These are phyloP conservation scores for Epizoanthus scotinus DNA, from an alignment of 92 coral and sea anemone species.

Conservation along the genomic window DNA sequence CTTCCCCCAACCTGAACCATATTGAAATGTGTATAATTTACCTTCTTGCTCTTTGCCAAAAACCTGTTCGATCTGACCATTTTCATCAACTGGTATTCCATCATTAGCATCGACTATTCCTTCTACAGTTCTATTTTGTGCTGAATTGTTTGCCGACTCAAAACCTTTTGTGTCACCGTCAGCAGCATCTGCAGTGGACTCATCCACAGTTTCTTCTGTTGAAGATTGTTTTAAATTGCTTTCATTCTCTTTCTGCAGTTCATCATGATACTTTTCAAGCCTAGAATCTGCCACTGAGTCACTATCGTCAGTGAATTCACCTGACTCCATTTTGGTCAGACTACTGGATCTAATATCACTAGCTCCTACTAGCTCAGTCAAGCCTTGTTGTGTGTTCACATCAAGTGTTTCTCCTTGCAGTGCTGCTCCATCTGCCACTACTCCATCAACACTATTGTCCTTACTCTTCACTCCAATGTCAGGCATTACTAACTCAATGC, in stretches of 20 bases:
- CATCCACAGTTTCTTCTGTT: background rate
- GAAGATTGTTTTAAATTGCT: background rate
- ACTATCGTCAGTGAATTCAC: background rate
- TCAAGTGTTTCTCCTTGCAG: background rate
- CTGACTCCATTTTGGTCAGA: background rate
- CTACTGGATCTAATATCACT: background rate
- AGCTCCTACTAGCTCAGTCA: background rate
- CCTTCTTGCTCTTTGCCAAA: background rate
- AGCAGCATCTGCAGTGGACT: conserved; percentile 41
- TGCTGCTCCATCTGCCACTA: background rate
- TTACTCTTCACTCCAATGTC: background rate
- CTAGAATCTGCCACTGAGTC: background rate
- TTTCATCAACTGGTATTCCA: conserved; percentile 26
- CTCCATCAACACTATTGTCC: conserved; percentile 8
- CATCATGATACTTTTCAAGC: background rate
- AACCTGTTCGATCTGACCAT: background rate
- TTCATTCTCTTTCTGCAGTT: background rate
- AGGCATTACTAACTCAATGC: background rate
- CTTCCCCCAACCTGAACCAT: too few species aligned
- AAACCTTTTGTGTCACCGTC: conserved; percentile 48
- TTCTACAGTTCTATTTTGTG: conserved; percentile 4
- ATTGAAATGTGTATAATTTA: background rate
- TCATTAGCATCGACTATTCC: conserved; percentile 35
- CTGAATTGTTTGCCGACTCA: conserved; percentile 6
- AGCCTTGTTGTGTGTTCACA: background rate